Evolutionary conservation across 2,888 invertebrate genomes (phyloP).

Genomic region (Sinohyriopsis cumingii): DNA sequence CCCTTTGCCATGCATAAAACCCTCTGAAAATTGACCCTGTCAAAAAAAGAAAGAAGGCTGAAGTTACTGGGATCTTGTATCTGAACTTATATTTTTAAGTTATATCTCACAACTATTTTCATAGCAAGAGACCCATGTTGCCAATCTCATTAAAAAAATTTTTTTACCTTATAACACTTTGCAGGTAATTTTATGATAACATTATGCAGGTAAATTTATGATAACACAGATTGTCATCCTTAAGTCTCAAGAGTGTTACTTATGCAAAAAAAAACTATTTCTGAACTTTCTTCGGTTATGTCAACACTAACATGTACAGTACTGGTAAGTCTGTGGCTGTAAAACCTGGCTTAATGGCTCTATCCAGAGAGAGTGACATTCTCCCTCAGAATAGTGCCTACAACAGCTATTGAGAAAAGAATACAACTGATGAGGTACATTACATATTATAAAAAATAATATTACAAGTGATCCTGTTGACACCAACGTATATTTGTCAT

Average conservation of each 20-base stretch:
- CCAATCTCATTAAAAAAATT: no score
- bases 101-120: no score
- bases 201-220: no score
- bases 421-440: slow-evolving; percentile 11
- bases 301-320: slow-evolving; percentile 5
- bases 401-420: slow-evolving; percentile 7
- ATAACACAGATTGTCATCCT: no score
- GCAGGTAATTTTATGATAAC: no score
- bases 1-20: slow-evolving; percentile 72
- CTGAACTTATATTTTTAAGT: no score
- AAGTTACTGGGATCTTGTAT: no score
- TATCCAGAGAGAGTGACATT: slow-evolving; percentile 6
- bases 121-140: no score
- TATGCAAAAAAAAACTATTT: slow-evolving; percentile 3
- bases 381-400: slow-evolving; percentile 11
- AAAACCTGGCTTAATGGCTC: slow-evolving; percentile 14
- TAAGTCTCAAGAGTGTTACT: no score
- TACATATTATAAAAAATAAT: slow-evolving; percentile 6
- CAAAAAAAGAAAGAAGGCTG: background rate
- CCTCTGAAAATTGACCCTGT: slow-evolving; percentile 70
- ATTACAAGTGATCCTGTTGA: slow-evolving; percentile 10
- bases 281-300: slow-evolving; percentile 10
- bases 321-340: slow-evolving; percentile 7
- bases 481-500: slow-evolving; percentile 2
- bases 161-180: no score